phyloP scores from a whole-genome alignment of 2,888 invertebrate genomes.

The Dryomyza anilis region DNA sequence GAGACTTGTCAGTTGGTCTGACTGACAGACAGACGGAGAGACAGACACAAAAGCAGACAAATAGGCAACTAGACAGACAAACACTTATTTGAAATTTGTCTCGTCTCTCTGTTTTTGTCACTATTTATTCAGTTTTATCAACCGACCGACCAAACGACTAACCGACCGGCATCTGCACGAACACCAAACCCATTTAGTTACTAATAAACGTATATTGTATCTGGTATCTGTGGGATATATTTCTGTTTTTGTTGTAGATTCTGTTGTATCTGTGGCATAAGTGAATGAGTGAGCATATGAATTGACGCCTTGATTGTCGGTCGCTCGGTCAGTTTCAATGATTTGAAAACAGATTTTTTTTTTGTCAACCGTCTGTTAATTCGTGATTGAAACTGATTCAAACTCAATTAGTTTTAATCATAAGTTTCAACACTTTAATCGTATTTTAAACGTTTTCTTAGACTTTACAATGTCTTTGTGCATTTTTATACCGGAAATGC shows the following conservation, averaged over 20 bases:
- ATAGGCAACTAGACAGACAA: background rate
- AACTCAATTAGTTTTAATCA: constrained; percentile 22
- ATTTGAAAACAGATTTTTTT: background rate
- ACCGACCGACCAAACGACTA: background rate
- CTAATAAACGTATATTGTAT: too few species aligned
- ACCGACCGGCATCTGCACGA: background rate
- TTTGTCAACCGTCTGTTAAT: background rate
- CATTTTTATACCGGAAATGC: constrained; percentile 16
- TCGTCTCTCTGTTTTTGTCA: background rate
- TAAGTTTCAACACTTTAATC: constrained; percentile 18
- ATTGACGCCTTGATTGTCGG: background rate
- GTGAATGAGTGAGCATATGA: too few species aligned
- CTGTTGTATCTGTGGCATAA: too few species aligned
- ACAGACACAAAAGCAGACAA: background rate
- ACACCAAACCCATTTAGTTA: background rate
- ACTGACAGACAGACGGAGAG: constrained; percentile 8
- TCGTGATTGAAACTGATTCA: constrained; percentile 7
- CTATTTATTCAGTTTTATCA: background rate
- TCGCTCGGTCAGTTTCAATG: background rate
- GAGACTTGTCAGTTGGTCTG: background rate
- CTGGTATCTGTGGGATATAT: too few species aligned
- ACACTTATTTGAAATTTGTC: background rate
- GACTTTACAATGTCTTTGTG: constrained; percentile 5
- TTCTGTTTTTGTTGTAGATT: too few species aligned
- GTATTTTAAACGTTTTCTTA: constrained; percentile 1